These are phyloP conservation scores for Baryphthengus martii DNA, from an alignment of 2,113 vertebrate species.

Conservation along the genomic window DNA sequence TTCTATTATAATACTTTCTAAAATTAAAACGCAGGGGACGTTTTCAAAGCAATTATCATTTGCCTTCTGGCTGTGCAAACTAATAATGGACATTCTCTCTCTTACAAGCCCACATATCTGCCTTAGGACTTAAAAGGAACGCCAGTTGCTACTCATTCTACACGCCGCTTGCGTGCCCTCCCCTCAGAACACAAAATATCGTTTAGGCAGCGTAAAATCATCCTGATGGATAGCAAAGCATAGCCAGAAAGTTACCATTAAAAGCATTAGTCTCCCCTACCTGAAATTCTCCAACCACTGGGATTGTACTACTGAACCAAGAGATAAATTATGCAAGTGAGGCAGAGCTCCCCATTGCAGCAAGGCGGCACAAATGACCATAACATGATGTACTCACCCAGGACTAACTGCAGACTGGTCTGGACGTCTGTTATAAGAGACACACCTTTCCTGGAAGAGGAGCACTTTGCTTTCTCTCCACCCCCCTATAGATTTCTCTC, in stretches of 20 bases:
- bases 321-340: not conserved
- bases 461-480: constrained; percentile 30
- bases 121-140: not conserved
- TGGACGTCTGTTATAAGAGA: not conserved
- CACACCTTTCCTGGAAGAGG: constrained; percentile 7
- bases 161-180: not conserved
- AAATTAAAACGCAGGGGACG: not conserved
- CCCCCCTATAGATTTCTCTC: not conserved
- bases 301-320: not conserved
- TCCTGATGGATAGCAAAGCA: not conserved
- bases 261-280: not conserved
- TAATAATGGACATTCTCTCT: not conserved
- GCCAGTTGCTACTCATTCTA: not conserved
- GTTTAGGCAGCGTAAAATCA: not conserved
- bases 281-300: not conserved
- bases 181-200: not conserved
- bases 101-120: not conserved
- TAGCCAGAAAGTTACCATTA: rapidly evolving
- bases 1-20: not conserved
- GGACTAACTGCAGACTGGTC: not conserved
- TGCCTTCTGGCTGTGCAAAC: not conserved
- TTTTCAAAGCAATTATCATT: not conserved
- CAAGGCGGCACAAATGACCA: not conserved
- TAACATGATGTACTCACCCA: not conserved
- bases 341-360: not conserved